Base-by-base conservation (phyloP, 2,888 invertebrate species). In the Lasioglossum villosulum region DNA sequence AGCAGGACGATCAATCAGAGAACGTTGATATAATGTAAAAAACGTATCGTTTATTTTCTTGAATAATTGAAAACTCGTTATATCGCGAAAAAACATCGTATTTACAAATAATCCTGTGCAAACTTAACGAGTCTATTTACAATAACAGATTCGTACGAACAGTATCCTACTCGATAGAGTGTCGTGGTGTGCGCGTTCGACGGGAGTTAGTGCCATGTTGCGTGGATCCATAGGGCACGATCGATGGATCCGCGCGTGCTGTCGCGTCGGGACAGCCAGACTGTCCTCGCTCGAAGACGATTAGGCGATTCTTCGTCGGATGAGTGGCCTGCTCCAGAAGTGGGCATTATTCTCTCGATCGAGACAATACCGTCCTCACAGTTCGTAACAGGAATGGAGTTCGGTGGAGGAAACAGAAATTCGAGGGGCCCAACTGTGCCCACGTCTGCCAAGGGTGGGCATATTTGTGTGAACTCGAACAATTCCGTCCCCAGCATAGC, bases 61-160 rank as follows among this genome's bases (percentile, higher is more conserved):
- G 10, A 75, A 78, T 56, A 12, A 42, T 75, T 59, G 59, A 82
- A 39, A 77, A 48, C 23, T 23, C 39, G 66, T 52, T 37, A 68
- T 45, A 68, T 56, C 76, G 83, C 56, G 72, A 42, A 76, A 78
- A 78, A 83, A 79, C 59, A 75, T 68, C 75, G 68, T 82, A 84
- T 79, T 72, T 83, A 83, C 79, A 85, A 83, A 83, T 83, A 37
- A 68, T 80, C 14, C 48, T 68, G 56, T 78, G 48, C 72, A 83
- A 83, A 83, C 73, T 83, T 83, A 84, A 84, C 84, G 74, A 59
- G 56, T 16, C 66, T 84, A 84, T 75, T 23, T 84, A 84, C 84
- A 84, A 45, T 72, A 78, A 84, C 84, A 68, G 23, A 83, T 84
- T 83, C 72, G 19, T 23, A 56, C n/a, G 56, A n/a, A 56, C 56